Evolutionary conservation across 2,888 invertebrate species (phyloP).

Genomic region (Hirtodrosophila histrioides): DNA sequence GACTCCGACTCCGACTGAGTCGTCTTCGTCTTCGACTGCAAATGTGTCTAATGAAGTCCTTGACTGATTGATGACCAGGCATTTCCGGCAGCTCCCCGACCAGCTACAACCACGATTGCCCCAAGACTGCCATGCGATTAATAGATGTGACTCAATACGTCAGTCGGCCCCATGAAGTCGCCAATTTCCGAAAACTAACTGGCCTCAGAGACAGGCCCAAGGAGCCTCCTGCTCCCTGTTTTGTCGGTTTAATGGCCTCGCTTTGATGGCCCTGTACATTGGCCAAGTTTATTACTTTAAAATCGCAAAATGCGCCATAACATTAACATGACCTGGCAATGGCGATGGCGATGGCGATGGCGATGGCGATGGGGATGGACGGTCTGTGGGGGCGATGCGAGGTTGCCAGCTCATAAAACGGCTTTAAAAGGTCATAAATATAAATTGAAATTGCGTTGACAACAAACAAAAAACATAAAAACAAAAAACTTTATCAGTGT

Average conservation of each 20-base stretch:
- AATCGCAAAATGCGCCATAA: slow-evolving; percentile 68
- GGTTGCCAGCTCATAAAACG: slow-evolving; percentile 74
- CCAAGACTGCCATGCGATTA: slow-evolving; percentile 55
- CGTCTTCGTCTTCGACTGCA: slow-evolving; percentile 18
- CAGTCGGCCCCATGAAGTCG: slow-evolving; percentile 39
- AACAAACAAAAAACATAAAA: slow-evolving; percentile 42
- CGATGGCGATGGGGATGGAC: neutral
- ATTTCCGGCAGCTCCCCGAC: slow-evolving; percentile 53
- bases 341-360: neutral
- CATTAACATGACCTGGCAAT: slow-evolving; percentile 44
- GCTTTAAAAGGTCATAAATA: slow-evolving; percentile 75
- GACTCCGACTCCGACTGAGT: neutral
- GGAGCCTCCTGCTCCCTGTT: neutral
- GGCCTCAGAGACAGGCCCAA: slow-evolving; percentile 11
- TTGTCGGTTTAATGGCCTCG: slow-evolving; percentile 53
- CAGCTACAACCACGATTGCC: slow-evolving; percentile 15
- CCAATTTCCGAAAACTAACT: slow-evolving; percentile 69
- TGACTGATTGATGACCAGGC: slow-evolving; percentile 68
- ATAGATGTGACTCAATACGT: slow-evolving; percentile 73
- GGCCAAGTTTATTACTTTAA: slow-evolving; percentile 74
- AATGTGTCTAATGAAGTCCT: slow-evolving; percentile 73
- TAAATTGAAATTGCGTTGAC: slow-evolving; percentile 76
- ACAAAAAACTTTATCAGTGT: slow-evolving; percentile 37
- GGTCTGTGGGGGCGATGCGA: neutral
- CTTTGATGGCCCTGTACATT: slow-evolving; percentile 57